phyloP scores from a whole-genome alignment of 1,140 invertebrate genomes.

The Neomicropteryx cornuta region DNA sequence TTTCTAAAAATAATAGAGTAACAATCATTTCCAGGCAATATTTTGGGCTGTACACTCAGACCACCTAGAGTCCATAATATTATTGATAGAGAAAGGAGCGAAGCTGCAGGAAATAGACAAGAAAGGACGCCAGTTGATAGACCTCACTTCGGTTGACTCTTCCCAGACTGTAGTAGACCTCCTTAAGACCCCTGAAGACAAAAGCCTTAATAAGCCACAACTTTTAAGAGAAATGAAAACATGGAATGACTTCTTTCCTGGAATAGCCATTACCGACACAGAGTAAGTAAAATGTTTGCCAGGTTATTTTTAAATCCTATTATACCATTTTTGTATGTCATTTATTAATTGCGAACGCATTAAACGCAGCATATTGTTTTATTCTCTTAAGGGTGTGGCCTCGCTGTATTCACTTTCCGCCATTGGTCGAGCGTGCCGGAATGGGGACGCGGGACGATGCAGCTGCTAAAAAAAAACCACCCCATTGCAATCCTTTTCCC shows the following conservation, averaged over 20 bases:
- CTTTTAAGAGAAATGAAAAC: not conserved
- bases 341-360: too few relatives aligned
- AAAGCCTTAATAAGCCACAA: constrained; percentile 5
- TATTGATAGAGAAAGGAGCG: constrained; percentile 35
- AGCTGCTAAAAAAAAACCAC: too few relatives aligned
- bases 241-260: constrained; percentile 10
- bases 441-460: too few relatives aligned
- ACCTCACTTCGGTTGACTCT: constrained; percentile 36
- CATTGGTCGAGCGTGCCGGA: too few relatives aligned
- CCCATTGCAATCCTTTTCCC: too few relatives aligned
- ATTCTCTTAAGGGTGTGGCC: too few relatives aligned
- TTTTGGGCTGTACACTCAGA: constrained; percentile 41
- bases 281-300: too few relatives aligned
- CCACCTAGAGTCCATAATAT: constrained; percentile 32
- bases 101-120: constrained; percentile 33
- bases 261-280: not conserved
- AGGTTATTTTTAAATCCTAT: too few relatives aligned
- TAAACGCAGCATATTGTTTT: too few relatives aligned
- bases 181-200: constrained; percentile 20
- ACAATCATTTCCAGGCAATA: constrained; percentile 32
- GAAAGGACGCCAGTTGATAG: constrained; percentile 24
- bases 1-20: too few relatives aligned
- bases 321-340: too few relatives aligned
- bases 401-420: too few relatives aligned
- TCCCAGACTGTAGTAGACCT: constrained; percentile 28